A percentile compares a stretch with the other conserved stretches of the same genome.
Evolutionary conservation across 2,113 vertebrate species (phyloP).

Genomic region (Hyperoodon ampullatus): DNA sequence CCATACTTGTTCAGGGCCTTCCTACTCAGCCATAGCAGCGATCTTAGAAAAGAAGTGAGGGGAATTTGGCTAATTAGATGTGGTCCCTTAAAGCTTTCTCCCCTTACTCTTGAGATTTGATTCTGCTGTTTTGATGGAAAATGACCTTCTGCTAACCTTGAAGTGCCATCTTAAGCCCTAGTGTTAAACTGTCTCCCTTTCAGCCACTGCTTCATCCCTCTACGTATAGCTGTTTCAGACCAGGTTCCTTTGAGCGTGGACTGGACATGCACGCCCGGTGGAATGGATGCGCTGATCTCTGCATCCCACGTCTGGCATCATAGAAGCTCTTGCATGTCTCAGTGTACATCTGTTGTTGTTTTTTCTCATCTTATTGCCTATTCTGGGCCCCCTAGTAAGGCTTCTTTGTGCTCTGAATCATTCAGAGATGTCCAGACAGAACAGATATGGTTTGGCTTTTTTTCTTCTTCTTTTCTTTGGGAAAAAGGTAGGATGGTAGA

Average conservation of each 20-base stretch:
- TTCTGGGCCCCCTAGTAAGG: constrained; percentile 47
- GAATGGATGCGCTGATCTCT: not conserved
- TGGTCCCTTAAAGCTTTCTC: constrained; percentile 38
- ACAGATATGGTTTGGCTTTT: constrained; percentile 59
- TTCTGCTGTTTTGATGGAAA: constrained; percentile 6
- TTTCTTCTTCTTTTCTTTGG: constrained; percentile 63
- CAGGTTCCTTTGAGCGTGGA: constrained; percentile 71
- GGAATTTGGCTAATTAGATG: not conserved
- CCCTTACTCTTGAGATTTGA: constrained; percentile 20
- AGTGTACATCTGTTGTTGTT: constrained; percentile 27
- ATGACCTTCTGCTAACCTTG: constrained; percentile 78
- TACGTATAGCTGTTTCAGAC: constrained; percentile 76
- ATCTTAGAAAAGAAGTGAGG: not conserved
- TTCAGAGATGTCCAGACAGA: constrained; percentile 65
- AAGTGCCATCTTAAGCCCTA: constrained; percentile 70
- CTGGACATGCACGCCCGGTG: constrained; percentile 60
- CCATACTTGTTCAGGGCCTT: not conserved
- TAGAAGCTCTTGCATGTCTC: constrained; percentile 58
- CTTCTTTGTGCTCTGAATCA: constrained; percentile 28
- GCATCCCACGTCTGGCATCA: constrained; percentile 26
- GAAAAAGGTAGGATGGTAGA: not conserved
- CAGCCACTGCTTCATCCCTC: constrained; percentile 78
- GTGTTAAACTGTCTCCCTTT: constrained; percentile 80
- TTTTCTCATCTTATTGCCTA: constrained; percentile 35
- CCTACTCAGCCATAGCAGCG: not conserved